These are phyloP conservation scores for Mustela erminea DNA, from an alignment of 2,797 vertebrate genomes.

Conservation along the genomic window DNA sequence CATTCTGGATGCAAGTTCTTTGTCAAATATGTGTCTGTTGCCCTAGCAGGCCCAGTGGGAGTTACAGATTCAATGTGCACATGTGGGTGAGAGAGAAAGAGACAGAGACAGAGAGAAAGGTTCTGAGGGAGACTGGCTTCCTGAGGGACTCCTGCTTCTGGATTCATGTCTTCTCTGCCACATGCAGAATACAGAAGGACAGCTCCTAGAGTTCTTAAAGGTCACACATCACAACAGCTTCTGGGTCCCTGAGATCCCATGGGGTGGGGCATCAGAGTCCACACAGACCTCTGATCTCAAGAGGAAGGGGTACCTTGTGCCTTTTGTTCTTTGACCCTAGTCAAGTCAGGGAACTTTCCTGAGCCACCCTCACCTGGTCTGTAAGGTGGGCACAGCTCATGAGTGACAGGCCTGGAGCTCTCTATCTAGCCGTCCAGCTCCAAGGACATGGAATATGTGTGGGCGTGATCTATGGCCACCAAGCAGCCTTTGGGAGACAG, in stretches of 20 bases:
- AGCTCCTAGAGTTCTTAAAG: not conserved
- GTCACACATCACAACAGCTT: not conserved
- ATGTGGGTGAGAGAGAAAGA: not conserved
- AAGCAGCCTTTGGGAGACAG: not conserved
- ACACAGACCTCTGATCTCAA: not conserved
- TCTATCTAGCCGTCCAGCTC: not conserved
- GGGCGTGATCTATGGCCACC: not conserved
- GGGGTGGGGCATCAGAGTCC: not conserved
- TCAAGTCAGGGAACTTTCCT: not conserved
- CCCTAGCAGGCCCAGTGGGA: not conserved
- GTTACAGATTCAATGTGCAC: not conserved
- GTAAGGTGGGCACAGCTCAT: not conserved
- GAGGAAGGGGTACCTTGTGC: not conserved
- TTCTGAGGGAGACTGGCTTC: not conserved
- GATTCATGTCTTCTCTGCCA: not conserved
- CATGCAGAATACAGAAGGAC: not conserved
- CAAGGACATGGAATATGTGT: not conserved
- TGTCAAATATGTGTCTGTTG: not conserved
- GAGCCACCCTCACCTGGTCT: not conserved
- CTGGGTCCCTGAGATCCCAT: not conserved
- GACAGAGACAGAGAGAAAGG: too few species aligned
- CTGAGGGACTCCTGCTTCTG: not conserved
- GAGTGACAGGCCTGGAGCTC: not conserved
- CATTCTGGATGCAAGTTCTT: not conserved
- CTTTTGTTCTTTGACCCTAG: not conserved